Evolutionary conservation across 2,113 vertebrate species (phyloP).

Genomic region (Geothlypis trichas): DNA sequence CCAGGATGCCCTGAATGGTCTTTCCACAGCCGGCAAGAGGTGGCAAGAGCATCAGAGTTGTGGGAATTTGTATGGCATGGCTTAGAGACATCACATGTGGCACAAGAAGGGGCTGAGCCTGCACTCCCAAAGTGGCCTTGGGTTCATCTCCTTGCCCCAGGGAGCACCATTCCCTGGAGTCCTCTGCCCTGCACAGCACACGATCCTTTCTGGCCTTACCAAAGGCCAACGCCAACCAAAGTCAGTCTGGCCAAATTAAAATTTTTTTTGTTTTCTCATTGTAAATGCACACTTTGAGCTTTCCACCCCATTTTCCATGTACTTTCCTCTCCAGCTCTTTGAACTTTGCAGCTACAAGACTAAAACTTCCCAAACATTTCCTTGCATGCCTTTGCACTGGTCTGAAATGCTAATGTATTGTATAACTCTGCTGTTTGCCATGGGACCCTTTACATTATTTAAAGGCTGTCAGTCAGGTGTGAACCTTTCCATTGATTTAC

Average conservation of each 20-base stretch:
- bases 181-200: background rate
- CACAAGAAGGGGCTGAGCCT: background rate
- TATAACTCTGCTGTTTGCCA: background rate
- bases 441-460: constrained; percentile 36
- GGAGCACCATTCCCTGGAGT: background rate
- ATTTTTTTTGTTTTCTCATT: background rate
- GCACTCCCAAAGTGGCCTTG: background rate
- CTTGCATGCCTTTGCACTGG: background rate
- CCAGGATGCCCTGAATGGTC: background rate
- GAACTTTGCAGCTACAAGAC: background rate
- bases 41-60: background rate
- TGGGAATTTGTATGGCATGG: background rate
- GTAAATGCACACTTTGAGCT: background rate
- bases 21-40: background rate
- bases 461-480: constrained; percentile 41
- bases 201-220: background rate
- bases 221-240: background rate
- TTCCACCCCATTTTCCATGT: background rate
- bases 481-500: constrained; percentile 55
- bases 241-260: background rate
- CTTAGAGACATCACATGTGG: background rate
- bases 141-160: background rate
- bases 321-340: background rate
- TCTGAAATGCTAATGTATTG: constrained; percentile 27
- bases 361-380: background rate